A percentile compares a stretch with the other conserved stretches of the same genome.
phyloP scores from a whole-genome alignment of 2,888 invertebrate species.

The Amblyteles armatorius region DNA sequence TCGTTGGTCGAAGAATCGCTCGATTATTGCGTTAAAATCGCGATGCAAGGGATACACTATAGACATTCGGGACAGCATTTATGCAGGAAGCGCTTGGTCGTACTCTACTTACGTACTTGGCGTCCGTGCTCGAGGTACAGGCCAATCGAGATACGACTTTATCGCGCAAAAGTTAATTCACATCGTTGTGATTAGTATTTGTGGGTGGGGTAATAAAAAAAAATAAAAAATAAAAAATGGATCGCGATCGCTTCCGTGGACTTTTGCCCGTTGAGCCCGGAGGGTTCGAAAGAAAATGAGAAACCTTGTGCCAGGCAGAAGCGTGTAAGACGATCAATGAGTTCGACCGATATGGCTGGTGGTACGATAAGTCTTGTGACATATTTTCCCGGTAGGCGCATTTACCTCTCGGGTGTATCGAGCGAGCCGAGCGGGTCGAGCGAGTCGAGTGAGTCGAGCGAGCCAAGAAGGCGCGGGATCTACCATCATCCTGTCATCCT shows the following conservation, averaged over 20 bases:
- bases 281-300: constrained; percentile 39
- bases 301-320: constrained; percentile 31
- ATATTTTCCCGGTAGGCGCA: constrained; percentile 58
- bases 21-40: constrained; percentile 57
- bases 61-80: constrained; percentile 30
- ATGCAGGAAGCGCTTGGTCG: constrained; percentile 39
- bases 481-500: constrained; percentile 69
- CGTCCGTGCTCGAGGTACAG: constrained; percentile 14
- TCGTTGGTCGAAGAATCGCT: constrained; percentile 53
- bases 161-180: constrained; percentile 52
- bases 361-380: constrained; percentile 58
- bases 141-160: constrained; percentile 58
- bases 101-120: constrained; percentile 36
- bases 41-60: constrained; percentile 43
- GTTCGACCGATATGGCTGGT: constrained; percentile 4
- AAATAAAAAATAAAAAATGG: not conserved
- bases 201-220: not conserved
- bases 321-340: constrained; percentile 45
- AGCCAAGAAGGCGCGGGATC: constrained; percentile 46
- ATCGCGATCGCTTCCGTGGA: constrained; percentile 4
- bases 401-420: constrained; percentile 59
- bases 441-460: not conserved
- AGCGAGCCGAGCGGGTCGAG: constrained; percentile 39
- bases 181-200: constrained; percentile 51
- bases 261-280: not conserved